Percentiles rank a stretch among this genome's conserved stretches.
These are phyloP conservation scores for Betta splendens DNA, from an alignment of 2,797 vertebrate species.

Conservation along the genomic window DNA sequence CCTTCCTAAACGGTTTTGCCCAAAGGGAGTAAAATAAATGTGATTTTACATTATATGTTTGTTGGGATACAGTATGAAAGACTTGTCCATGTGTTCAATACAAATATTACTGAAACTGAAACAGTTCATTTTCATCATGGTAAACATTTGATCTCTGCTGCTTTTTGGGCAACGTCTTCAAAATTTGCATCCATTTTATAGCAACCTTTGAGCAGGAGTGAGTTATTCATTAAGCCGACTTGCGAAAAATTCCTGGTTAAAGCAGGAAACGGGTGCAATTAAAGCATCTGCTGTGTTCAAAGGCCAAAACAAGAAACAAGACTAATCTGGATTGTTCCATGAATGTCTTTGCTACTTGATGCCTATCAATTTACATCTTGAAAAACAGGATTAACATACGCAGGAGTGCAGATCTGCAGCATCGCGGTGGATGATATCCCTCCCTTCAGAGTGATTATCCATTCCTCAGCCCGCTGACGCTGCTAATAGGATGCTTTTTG, in stretches of 20 bases:
- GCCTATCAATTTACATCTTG: slow-evolving; percentile 51
- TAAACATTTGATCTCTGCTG: slow-evolving; percentile 1
- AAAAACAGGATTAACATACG: slow-evolving; percentile 44
- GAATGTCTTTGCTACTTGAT: slow-evolving; percentile 55
- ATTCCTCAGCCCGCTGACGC: slow-evolving; percentile 29
- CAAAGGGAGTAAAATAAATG: neutral
- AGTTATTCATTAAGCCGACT: no score
- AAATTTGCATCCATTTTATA: slow-evolving; percentile 3
- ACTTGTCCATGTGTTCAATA: no score
- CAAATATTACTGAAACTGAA: slow-evolving; percentile 3
- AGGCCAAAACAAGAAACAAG: neutral
- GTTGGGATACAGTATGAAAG: no score
- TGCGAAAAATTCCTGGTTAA: no score
- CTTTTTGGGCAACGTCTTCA: no score
- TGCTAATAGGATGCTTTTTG: slow-evolving; percentile 23
- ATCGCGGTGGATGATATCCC: slow-evolving; percentile 28
- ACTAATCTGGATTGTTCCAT: slow-evolving; percentile 39
- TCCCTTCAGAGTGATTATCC: slow-evolving; percentile 15
- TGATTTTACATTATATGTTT: no score
- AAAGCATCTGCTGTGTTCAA: neutral
- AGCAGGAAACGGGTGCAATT: slow-evolving; percentile 7
- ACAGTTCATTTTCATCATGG: neutral
- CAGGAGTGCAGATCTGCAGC: slow-evolving; percentile 19
- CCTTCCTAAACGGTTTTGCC: slow-evolving; percentile 12
- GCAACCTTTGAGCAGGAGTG: no score